A percentile compares a stretch with the other conserved stretches of the same genome.
Conservation (phyloP, 2,797 vertebrate genomes). For the Myioborus miniatus region DNA sequence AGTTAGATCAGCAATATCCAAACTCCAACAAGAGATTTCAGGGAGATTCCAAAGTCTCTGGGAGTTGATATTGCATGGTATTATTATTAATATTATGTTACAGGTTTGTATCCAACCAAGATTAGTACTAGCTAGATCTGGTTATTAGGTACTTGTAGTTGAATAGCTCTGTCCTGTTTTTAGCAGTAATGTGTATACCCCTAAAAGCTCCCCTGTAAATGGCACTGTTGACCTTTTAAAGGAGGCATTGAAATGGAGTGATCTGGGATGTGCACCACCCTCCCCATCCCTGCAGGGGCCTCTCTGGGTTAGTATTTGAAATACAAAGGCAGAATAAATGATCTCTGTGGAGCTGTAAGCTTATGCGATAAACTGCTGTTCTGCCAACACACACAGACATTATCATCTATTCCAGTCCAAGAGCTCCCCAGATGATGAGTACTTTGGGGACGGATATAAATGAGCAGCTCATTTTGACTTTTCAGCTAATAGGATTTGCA, state of each 20-base stretch:
- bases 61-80: background rate
- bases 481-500: background rate
- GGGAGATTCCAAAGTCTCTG: background rate
- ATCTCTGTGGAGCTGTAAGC: background rate
- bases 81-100: background rate
- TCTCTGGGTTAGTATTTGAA: slow-evolving; percentile 36
- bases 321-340: background rate
- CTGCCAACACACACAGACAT: background rate
- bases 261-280: background rate
- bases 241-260: background rate
- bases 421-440: background rate
- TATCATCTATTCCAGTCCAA: background rate
- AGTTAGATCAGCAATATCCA: background rate
- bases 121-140: background rate
- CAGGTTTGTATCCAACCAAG: background rate
- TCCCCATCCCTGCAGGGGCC: slow-evolving; percentile 52
- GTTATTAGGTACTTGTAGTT: background rate
- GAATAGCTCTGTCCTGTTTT: background rate
- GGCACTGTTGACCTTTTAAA: background rate
- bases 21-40: background rate
- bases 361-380: background rate
- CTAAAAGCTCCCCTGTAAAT: background rate
- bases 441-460: background rate
- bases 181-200: background rate
- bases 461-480: background rate